These are phyloP conservation scores for Phalacrocorax pelagicus DNA, from an alignment of 2,113 vertebrate species.

Conservation along the genomic window DNA sequence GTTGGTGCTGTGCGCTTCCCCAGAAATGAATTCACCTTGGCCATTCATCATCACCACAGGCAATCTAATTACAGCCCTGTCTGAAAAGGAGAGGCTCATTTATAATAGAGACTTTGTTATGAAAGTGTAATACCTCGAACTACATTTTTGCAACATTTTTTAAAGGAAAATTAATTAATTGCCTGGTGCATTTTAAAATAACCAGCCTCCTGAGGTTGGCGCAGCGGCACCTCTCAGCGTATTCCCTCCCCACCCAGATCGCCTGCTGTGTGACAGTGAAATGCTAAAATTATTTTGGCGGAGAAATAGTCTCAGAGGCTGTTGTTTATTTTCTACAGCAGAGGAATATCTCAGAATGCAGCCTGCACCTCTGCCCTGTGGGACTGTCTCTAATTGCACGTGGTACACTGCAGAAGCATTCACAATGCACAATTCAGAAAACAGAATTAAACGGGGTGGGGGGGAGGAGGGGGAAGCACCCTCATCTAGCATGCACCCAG, in stretches of 20 bases:
- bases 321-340: constrained; percentile 76
- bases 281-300: constrained; percentile 78
- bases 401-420: constrained; percentile 43
- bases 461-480: not conserved
- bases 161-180: constrained; percentile 79
- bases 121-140: constrained; percentile 75
- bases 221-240: not conserved
- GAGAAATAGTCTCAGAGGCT: constrained; percentile 72
- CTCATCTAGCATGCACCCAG: constrained; percentile 15
- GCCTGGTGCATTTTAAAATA: constrained; percentile 62
- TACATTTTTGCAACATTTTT: constrained; percentile 69
- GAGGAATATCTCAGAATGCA: constrained; percentile 77
- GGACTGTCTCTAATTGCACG: constrained; percentile 75
- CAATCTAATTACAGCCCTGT: constrained; percentile 79
- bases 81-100: constrained; percentile 75
- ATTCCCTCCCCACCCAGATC: constrained; percentile 13
- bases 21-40: constrained; percentile 61
- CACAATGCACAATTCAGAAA: constrained; percentile 48
- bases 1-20: constrained; percentile 8
- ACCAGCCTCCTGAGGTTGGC: constrained; percentile 52
- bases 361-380: constrained; percentile 77
- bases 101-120: constrained; percentile 75
- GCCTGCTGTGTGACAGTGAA: constrained; percentile 70
- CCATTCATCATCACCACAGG: constrained; percentile 76
- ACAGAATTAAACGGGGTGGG: constrained; percentile 34